phyloP scores from a whole-genome alignment of 2,888 invertebrate species.

The Poecilus cupreus region DNA sequence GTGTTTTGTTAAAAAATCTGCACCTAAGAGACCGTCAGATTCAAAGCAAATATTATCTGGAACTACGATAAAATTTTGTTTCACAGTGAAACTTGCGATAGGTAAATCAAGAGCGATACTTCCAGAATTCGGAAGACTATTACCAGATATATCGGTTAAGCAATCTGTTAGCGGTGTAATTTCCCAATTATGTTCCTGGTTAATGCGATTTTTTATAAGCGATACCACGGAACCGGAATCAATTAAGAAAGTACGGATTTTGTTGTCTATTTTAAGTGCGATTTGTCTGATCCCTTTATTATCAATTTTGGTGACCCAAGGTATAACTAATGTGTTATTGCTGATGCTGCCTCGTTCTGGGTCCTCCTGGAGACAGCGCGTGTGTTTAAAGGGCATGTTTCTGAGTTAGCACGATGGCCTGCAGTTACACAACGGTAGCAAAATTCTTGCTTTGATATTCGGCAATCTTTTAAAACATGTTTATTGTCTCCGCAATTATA shows the following conservation, averaged over 20 bases:
- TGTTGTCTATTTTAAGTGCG: not conserved
- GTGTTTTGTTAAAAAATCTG: not conserved
- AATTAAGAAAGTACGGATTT: not conserved
- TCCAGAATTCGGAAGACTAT: not conserved
- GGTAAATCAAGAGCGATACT: too few species aligned
- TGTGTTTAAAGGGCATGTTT: constrained; percentile 4
- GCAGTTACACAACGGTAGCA: not conserved
- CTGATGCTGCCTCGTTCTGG: not conserved
- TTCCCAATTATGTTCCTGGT: too few species aligned
- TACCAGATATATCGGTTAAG: constrained; percentile 22
- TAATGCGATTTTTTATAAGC: too few species aligned
- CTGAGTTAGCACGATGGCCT: too few species aligned
- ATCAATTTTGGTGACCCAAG: not conserved
- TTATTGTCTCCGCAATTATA: constrained; percentile 51
- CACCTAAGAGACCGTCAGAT: constrained; percentile 20
- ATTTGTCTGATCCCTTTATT: not conserved
- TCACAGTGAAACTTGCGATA: not conserved
- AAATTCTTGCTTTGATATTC: constrained; percentile 10
- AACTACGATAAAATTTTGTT: constrained; percentile 7
- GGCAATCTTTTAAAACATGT: constrained; percentile 50
- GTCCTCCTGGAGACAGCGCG: too few species aligned
- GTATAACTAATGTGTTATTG: not conserved
- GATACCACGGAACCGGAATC: not conserved
- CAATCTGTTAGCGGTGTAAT: too few species aligned
- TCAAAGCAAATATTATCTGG: not conserved